A percentile compares a stretch with the other conserved stretches of the same genome.
phyloP scores from a whole-genome alignment of 2,797 vertebrate genomes.

The Notolabrus celidotus region DNA sequence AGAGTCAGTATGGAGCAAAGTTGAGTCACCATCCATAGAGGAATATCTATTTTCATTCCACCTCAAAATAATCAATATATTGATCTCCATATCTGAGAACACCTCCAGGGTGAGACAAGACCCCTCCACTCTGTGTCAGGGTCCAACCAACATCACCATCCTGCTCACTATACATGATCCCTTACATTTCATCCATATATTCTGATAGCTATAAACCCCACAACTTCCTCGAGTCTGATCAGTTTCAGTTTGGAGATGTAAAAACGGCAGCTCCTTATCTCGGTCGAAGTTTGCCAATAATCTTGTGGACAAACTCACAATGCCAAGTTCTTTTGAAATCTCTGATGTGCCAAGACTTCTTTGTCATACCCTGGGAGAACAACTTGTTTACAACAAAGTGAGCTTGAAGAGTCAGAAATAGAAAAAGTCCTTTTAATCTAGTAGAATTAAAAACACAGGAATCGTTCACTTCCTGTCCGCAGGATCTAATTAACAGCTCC shows the following conservation, averaged over 20 bases:
- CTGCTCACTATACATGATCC: not conserved
- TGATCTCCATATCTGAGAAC: not conserved
- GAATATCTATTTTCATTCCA: not conserved
- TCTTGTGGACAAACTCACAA: not conserved
- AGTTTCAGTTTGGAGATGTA: conserved; percentile 40
- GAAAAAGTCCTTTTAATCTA: conserved; percentile 10
- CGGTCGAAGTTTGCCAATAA: conserved; percentile 39
- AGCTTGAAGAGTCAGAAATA: conserved; percentile 15
- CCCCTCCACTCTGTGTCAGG: no score
- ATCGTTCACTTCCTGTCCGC: not conserved
- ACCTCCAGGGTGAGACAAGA: no score
- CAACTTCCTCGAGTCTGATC: conserved; percentile 16
- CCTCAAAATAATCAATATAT: not conserved
- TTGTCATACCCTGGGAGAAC: conserved; percentile 22
- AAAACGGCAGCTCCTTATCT: conserved; percentile 17
- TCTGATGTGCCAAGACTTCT: conserved; percentile 14
- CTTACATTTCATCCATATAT: conserved; percentile 1
- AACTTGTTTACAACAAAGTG: conserved; percentile 34
- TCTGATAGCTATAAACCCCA: not conserved
- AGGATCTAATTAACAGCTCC: not conserved
- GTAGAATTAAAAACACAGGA: conserved; percentile 8
- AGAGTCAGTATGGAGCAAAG: not conserved
- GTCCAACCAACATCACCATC: no score
- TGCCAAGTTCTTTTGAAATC: conserved; percentile 22
- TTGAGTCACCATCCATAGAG: not conserved